Base-by-base conservation (phyloP, 2,888 invertebrate genomes). In the Ametastegia equiseti region DNA sequence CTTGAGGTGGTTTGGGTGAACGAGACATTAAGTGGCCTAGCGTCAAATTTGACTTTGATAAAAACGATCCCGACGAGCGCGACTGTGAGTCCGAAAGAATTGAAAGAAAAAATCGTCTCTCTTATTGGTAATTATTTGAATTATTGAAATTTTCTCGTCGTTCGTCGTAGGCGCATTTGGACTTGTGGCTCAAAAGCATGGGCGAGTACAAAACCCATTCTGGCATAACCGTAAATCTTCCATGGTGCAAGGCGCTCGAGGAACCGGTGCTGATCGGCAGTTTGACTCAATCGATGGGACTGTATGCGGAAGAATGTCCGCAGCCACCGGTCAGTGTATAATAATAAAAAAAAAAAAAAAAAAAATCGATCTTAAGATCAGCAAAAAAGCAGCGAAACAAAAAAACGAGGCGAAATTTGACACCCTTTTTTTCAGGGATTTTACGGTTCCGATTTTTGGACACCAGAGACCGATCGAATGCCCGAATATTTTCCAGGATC, bases 201-300 rank as follows among this genome's bases (percentile, higher is more conserved):
- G 86, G 86, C 6, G 75, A 84, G 30, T 85, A 83, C 75, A 83
- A 42, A 4, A 11, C 81, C 2, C 67, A 81, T 0, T 80, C 83
- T 4, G 86, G 86, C 27, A 13, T 86, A 1, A 82, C 84, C 27
- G 3, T 83, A 2, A 5, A 27, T 0, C 75, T 84, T 80, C 5
- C 11, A 3, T 50, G 84, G 11, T 85, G 85, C 57, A 83, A 84
- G 0, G 65, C 84, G 67, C 1, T 81, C 2, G 50, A 83, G 7
- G 86, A 86, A 23, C 84, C 86, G 4, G 80, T 85, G 1, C 1
- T 86, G 33, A 2, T 84, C 7, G 84, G 84, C 11, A 83, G 82
- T 33, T 57, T 84, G 30, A 36, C 85, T 0, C 1, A 54, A 0
- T 80, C 63, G 6, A 19, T 86, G 45, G 83, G 84, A 0, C 82